A percentile compares a stretch with the other conserved stretches of the same genome.
Conservation (phyloP, 2,797 vertebrate species). For the Etheostoma nigrum region DNA sequence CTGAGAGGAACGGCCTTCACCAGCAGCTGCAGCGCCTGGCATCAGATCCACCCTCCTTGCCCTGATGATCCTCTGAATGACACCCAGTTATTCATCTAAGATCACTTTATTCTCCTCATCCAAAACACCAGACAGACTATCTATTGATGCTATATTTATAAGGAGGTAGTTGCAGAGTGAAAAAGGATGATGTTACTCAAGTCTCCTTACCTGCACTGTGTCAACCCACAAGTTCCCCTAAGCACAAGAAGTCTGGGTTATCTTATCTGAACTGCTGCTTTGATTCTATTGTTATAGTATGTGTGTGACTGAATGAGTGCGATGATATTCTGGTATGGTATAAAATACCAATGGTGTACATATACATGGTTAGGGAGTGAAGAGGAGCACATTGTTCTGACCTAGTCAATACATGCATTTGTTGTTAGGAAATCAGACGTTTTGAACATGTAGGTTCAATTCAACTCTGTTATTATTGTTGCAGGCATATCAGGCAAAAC, state of each 20-base stretch:
- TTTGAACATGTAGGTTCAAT: neutral
- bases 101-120: constrained; percentile 76
- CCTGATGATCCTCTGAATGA: constrained; percentile 71
- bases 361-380: neutral
- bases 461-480: constrained; percentile 5
- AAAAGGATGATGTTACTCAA: constrained; percentile 65
- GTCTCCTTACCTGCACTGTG: constrained; percentile 59
- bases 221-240: constrained; percentile 53
- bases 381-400: neutral
- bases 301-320: constrained; percentile 8
- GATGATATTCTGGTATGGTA: constrained; percentile 1
- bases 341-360: constrained; percentile 4
- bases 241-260: constrained; percentile 38
- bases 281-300: constrained; percentile 33
- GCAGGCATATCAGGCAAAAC: constrained; percentile 17
- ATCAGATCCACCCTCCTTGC: constrained; percentile 65
- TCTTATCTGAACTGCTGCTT: constrained; percentile 56
- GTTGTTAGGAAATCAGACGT: constrained; percentile 26
- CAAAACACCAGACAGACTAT: constrained; percentile 70
- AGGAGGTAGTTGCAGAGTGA: constrained; percentile 60
- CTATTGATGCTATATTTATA: constrained; percentile 84
- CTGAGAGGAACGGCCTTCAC: constrained; percentile 62
- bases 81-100: constrained; percentile 72
- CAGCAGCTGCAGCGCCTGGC: constrained; percentile 62
- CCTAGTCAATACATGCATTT: neutral